Percentiles rank a stretch among this genome's conserved stretches.
Evolutionary conservation across 2,113 vertebrate genomes (phyloP).

Genomic region (Prunella himalayana): DNA sequence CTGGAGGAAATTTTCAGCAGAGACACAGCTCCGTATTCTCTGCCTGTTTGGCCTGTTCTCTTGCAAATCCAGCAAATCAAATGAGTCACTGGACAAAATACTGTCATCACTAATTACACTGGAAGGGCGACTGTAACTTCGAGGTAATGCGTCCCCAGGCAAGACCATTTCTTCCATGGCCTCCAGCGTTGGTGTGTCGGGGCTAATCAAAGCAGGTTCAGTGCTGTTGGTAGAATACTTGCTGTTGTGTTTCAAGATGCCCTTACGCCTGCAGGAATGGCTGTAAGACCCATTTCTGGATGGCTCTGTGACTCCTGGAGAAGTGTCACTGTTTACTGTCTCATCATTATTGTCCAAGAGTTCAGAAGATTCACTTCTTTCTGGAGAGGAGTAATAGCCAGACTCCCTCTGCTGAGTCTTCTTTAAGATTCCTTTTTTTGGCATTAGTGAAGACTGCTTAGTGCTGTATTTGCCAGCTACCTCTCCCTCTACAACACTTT

Average conservation of each 20-base stretch:
- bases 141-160: constrained; percentile 78
- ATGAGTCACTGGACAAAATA: constrained; percentile 83
- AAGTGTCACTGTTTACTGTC: constrained; percentile 40
- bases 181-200: constrained; percentile 68
- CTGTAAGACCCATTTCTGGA: constrained; percentile 67
- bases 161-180: constrained; percentile 72
- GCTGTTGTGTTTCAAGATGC: constrained; percentile 93
- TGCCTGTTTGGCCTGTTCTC: constrained; percentile 74
- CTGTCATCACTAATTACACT: constrained; percentile 89
- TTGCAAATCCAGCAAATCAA: constrained; percentile 84
- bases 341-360: constrained; percentile 76
- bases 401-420: constrained; percentile 93
- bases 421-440: constrained; percentile 97
- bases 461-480: constrained; percentile 69
- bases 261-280: constrained; percentile 83
- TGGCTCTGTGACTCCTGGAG: constrained; percentile 61
- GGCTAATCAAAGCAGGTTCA: constrained; percentile 60
- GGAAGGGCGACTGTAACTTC: constrained; percentile 91
- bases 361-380: constrained; percentile 92
- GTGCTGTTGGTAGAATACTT: constrained; percentile 81
- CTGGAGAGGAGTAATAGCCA: constrained; percentile 97
- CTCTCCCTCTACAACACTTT: constrained; percentile 69
- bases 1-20: constrained; percentile 88
- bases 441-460: constrained; percentile 81
- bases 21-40: constrained; percentile 90